These are phyloP conservation scores for Odocoileus hemionus DNA, from an alignment of 2,113 vertebrate genomes.

Conservation along the genomic window DNA sequence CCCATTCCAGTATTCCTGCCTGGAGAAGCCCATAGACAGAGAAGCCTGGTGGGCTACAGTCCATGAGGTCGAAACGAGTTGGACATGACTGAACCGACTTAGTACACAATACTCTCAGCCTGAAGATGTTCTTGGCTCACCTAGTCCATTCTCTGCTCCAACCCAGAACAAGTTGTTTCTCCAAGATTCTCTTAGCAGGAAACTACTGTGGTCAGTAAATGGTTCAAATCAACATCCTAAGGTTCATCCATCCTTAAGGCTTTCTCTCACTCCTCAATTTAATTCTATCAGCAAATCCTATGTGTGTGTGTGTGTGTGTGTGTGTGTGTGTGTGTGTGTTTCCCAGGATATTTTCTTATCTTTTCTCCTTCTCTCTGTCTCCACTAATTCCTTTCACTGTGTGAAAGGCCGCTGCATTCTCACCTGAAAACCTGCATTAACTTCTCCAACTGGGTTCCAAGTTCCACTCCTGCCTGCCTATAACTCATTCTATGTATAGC, in stretches of 20 bases:
- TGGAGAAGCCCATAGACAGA: neutral
- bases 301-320: neutral
- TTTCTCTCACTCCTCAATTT: neutral
- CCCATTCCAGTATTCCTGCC: neutral
- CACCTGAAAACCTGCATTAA: neutral
- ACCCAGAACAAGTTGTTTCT: neutral
- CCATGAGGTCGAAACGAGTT: neutral
- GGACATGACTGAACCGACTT: neutral
- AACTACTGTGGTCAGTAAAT: rapidly evolving
- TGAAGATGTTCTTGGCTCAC: neutral
- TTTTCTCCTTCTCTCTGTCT: neutral
- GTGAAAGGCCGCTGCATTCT: no score
- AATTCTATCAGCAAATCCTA: neutral
- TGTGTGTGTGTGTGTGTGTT: neutral
- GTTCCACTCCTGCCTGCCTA: neutral
- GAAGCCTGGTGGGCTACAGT: neutral
- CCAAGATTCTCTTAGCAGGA: neutral
- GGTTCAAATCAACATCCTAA: neutral
- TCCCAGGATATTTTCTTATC: neutral
- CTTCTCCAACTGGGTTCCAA: no score
- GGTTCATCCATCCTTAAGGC: rapidly evolving
- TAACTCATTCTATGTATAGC: no score
- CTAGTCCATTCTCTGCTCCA: neutral
- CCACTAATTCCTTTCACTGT: no score
- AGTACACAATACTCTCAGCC: neutral